Percentiles rank a stretch among this genome's conserved stretches.
These are phyloP conservation scores for Holocentrus rufus DNA, from an alignment of 2,797 vertebrate genomes.

Conservation along the genomic window DNA sequence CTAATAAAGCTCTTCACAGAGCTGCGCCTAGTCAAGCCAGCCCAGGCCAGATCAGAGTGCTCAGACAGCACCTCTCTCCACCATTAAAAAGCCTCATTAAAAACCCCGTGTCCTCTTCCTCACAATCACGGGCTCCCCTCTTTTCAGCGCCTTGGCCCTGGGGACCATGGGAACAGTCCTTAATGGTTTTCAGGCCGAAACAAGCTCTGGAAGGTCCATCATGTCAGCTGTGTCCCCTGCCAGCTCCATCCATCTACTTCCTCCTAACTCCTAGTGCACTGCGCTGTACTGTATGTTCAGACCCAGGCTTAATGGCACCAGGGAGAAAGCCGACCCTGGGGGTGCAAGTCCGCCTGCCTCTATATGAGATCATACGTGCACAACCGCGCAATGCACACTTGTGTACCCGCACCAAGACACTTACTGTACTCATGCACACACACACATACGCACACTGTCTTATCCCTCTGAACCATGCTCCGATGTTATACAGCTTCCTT, in stretches of 20 bases:
- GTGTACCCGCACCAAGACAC: neutral
- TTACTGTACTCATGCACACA: neutral
- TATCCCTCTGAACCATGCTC: slow-evolving; percentile 20
- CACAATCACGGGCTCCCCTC: slow-evolving; percentile 64
- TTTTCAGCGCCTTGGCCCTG: slow-evolving; percentile 55
- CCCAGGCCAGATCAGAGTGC: slow-evolving; percentile 54
- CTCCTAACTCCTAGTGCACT: slow-evolving; percentile 34
- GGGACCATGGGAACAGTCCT: slow-evolving; percentile 71
- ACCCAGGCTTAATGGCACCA: slow-evolving; percentile 32
- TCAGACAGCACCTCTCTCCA: slow-evolving; percentile 58
- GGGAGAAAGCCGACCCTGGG: slow-evolving; percentile 25
- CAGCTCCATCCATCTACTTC: slow-evolving; percentile 55
- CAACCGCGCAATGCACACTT: slow-evolving; percentile 4
- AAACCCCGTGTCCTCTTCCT: slow-evolving; percentile 54
- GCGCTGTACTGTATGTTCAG: slow-evolving; percentile 24
- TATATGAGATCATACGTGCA: slow-evolving; percentile 51
- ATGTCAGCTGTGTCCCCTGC: slow-evolving; percentile 58
- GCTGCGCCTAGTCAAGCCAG: slow-evolving; percentile 49
- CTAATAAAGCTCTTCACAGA: slow-evolving; percentile 62
- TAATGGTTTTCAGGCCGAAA: slow-evolving; percentile 67
- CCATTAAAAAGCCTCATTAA: slow-evolving; percentile 76
- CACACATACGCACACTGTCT: slow-evolving; percentile 14
- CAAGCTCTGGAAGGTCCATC: slow-evolving; percentile 68
- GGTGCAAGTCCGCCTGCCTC: slow-evolving; percentile 34
- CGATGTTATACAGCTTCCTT: neutral